phyloP scores from a whole-genome alignment of 2,797 vertebrate genomes.

The Danio jaintianensis region DNA sequence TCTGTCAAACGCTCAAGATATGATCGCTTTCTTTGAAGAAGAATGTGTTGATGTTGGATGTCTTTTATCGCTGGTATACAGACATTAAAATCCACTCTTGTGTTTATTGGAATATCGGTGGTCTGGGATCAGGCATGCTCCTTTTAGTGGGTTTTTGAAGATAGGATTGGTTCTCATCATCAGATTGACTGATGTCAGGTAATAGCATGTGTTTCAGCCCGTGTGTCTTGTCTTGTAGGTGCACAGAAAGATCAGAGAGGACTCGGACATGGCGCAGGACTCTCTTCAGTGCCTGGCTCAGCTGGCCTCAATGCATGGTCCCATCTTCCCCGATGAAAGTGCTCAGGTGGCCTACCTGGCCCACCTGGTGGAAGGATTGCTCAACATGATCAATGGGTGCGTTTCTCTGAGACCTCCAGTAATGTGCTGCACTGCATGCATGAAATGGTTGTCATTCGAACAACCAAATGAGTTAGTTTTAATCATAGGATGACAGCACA shows the following conservation, averaged over 20 bases:
- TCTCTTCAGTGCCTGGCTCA: slow-evolving; percentile 98
- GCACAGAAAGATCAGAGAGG: slow-evolving; percentile 97
- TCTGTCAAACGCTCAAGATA: background rate
- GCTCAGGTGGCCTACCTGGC: slow-evolving; percentile 97
- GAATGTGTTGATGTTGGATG: background rate
- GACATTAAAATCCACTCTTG: background rate
- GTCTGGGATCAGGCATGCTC: slow-evolving; percentile 1
- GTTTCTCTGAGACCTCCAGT: slow-evolving; percentile 65
- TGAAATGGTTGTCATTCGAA: background rate
- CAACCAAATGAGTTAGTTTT: background rate
- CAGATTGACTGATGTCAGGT: background rate
- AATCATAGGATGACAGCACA: background rate
- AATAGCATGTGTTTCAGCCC: background rate
- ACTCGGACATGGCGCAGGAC: slow-evolving; percentile 99
- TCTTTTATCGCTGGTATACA: background rate
- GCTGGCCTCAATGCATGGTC: slow-evolving; percentile 95
- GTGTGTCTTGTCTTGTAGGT: slow-evolving; percentile 81
- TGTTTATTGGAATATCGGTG: background rate
- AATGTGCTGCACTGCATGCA: background rate
- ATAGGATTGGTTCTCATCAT: background rate
- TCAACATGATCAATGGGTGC: slow-evolving; percentile 97
- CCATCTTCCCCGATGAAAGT: slow-evolving; percentile 94
- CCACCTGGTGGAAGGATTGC: slow-evolving; percentile 96
- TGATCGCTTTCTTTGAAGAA: slow-evolving; percentile 17
- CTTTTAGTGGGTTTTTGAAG: background rate